phyloP scores from a whole-genome alignment of 2,113 vertebrate genomes.

The Equus quagga region DNA sequence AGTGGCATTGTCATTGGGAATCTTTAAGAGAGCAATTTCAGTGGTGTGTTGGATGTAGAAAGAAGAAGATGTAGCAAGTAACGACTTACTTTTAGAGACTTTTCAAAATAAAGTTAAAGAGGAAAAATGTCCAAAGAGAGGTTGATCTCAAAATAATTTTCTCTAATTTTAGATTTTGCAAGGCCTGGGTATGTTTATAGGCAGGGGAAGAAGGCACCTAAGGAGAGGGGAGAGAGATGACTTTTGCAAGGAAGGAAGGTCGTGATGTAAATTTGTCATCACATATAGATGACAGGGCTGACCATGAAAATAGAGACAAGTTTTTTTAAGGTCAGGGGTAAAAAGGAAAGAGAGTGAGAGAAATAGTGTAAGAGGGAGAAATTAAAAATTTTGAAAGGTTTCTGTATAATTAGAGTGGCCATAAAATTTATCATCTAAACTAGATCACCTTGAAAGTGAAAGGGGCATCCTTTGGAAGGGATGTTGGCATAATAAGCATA shows the following conservation, averaged over 20 bases:
- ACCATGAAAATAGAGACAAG: neutral
- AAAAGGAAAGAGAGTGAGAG: neutral
- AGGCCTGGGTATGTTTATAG: neutral
- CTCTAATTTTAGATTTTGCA: neutral
- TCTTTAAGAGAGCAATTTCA: neutral
- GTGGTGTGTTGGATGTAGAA: neutral
- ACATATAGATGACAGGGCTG: neutral
- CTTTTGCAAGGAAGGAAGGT: neutral
- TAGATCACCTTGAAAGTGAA: neutral
- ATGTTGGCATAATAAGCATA: neutral
- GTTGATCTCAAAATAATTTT: neutral
- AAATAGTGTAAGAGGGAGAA: neutral
- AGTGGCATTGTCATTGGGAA: neutral
- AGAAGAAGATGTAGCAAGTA: neutral
- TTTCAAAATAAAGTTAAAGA: constrained; percentile 5
- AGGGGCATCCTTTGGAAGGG: neutral
- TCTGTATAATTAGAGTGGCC: neutral
- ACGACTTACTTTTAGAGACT: neutral
- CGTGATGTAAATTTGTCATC: neutral
- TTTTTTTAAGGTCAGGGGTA: neutral
- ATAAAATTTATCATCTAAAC: neutral
- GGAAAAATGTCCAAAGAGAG: neutral
- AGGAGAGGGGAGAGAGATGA: neutral
- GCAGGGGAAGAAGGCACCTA: neutral
- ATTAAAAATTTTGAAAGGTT: neutral